phyloP scores from a whole-genome alignment of 2,888 invertebrate genomes.

The Sthenelais limicola region DNA sequence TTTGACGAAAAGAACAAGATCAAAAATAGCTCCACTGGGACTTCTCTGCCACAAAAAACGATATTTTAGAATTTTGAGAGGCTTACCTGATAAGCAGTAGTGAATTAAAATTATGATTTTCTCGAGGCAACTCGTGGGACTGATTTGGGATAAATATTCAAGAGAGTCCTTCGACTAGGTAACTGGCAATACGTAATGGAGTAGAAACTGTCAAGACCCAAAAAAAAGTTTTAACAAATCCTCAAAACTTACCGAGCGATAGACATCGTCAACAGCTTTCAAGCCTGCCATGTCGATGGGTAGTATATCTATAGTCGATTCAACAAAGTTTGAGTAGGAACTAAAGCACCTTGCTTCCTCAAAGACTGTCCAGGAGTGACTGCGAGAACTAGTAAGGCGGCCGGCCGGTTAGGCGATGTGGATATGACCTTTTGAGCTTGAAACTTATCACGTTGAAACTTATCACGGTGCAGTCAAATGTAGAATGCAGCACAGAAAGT shows the following conservation, averaged over 20 bases:
- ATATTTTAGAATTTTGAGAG: too few relatives aligned
- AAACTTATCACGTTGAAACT: neutral
- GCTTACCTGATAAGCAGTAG: too few relatives aligned
- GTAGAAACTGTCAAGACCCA: neutral
- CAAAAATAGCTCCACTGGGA: too few relatives aligned
- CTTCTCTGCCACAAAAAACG: too few relatives aligned
- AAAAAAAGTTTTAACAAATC: neutral
- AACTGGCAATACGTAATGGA: too few relatives aligned
- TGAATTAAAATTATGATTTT: too few relatives aligned
- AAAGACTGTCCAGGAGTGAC: neutral
- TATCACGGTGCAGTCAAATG: neutral
- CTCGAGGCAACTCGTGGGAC: too few relatives aligned
- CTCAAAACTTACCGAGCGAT: conserved; percentile 7
- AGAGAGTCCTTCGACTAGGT: too few relatives aligned
- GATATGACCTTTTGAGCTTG: neutral
- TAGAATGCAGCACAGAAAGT: neutral
- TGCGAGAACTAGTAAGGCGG: too few relatives aligned
- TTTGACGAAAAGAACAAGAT: too few relatives aligned
- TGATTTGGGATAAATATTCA: too few relatives aligned
- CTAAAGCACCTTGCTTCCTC: neutral
- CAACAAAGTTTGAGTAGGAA: neutral
- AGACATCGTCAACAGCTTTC: conserved; percentile 15
- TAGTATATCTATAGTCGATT: neutral
- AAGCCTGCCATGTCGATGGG: conserved; percentile 11
- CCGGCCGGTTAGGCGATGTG: too few relatives aligned